A percentile compares a stretch with the other conserved stretches of the same genome.
phyloP scores from a whole-genome alignment of 2,797 vertebrate species.

The Melanogrammus aeglefinus region DNA sequence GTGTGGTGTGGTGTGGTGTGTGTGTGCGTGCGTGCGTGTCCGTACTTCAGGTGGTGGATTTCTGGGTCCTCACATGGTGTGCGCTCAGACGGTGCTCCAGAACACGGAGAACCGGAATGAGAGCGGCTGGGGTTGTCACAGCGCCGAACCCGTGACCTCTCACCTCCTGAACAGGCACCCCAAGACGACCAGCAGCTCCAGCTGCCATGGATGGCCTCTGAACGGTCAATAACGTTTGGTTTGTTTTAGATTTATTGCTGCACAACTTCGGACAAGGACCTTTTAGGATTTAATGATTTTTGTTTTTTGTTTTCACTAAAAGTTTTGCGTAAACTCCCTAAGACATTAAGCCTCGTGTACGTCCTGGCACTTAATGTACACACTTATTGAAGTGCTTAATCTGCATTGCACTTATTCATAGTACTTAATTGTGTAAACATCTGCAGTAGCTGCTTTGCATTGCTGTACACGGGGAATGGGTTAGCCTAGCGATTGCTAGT shows the following conservation, averaged over 20 bases:
- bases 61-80: constrained; percentile 78
- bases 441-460: too few relatives aligned
- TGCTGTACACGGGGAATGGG: too few relatives aligned
- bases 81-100: constrained; percentile 69
- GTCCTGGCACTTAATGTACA: too few relatives aligned
- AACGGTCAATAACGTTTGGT: background rate
- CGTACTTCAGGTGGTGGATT: constrained; percentile 80
- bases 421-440: too few relatives aligned
- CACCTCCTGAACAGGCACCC: constrained; percentile 77
- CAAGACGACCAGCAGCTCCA: constrained; percentile 95
- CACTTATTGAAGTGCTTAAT: too few relatives aligned
- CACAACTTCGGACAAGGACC: background rate
- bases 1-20: too few relatives aligned
- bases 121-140: constrained; percentile 84
- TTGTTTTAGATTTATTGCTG: background rate
- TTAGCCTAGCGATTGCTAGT: too few relatives aligned
- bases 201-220: constrained; percentile 79
- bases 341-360: too few relatives aligned
- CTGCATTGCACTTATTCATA: too few relatives aligned
- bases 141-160: constrained; percentile 72
- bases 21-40: background rate
- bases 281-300: background rate
- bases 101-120: constrained; percentile 74
- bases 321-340: too few relatives aligned
- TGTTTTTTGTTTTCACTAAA: too few relatives aligned